Conservation (phyloP, 2,113 vertebrate genomes). For the Odocoileus hemionus region DNA sequence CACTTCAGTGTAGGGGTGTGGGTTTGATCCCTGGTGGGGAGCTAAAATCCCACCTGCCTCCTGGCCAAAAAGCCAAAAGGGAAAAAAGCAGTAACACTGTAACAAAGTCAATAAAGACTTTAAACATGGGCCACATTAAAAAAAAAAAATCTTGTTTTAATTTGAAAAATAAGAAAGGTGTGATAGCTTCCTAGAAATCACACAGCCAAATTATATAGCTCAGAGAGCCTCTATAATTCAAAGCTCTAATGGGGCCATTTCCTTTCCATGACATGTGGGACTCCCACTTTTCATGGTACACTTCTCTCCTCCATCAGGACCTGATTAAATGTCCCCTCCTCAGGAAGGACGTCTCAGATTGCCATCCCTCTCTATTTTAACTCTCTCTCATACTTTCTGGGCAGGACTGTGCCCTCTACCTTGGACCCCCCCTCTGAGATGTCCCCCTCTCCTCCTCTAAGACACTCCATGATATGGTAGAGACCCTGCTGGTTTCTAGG, state of each 20-base stretch:
- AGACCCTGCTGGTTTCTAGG: not conserved
- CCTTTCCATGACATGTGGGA: not conserved
- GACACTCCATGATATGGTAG: accelerated
- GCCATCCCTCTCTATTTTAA: not conserved
- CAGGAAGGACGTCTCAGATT: not conserved
- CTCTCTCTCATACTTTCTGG: not conserved
- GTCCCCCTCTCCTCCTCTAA: not conserved
- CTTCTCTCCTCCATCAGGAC: not conserved
- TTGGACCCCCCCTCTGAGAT: not conserved
- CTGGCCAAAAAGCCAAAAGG: not conserved
- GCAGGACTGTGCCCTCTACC: no score
- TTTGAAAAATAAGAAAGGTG: not conserved
- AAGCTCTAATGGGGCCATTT: not conserved
- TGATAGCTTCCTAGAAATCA: not conserved
- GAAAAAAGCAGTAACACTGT: not conserved
- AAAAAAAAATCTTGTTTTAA: not conserved
- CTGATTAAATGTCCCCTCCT: not conserved
- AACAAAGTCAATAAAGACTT: not conserved
- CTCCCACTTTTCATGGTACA: not conserved
- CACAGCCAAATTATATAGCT: not conserved
- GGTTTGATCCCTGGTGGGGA: not conserved
- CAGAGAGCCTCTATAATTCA: not conserved
- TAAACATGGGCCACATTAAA: not conserved
- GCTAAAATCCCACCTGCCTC: not conserved
- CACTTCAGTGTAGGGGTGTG: not conserved